phyloP scores from a whole-genome alignment of 2,797 vertebrate genomes.

The Phyllotis vaccarum region DNA sequence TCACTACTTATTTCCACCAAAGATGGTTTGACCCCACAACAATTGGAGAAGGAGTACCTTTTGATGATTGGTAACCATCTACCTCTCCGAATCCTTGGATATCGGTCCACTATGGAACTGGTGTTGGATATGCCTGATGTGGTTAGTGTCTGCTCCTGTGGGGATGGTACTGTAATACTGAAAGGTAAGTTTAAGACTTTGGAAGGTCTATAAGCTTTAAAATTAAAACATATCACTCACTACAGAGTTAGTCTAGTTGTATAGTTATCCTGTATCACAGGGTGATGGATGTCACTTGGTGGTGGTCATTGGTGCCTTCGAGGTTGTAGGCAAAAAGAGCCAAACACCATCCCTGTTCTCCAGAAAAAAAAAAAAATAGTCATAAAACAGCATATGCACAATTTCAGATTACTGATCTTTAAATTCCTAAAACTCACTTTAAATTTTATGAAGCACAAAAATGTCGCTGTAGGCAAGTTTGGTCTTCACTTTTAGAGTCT shows the following conservation, averaged over 20 bases:
- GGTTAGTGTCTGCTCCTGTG: slow-evolving; percentile 85
- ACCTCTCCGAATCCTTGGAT: slow-evolving; percentile 91
- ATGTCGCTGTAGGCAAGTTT: not conserved
- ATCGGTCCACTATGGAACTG: slow-evolving; percentile 92
- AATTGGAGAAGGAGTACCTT: slow-evolving; percentile 91
- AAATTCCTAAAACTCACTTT: slow-evolving; percentile 22
- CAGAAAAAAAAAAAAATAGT: not conserved
- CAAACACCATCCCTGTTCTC: not conserved
- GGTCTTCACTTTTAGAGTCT: not conserved
- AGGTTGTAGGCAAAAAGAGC: not conserved
- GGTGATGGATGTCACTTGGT: not conserved
- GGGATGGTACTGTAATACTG: slow-evolving; percentile 87
- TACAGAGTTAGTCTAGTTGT: not conserved
- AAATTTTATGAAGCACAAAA: not conserved
- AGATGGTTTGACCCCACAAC: slow-evolving; percentile 88
- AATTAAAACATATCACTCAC: not conserved
- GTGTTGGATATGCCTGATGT: slow-evolving; percentile 93
- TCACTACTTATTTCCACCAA: slow-evolving; percentile 93
- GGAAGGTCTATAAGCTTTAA: not conserved
- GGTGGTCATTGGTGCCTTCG: not conserved
- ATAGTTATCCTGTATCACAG: not conserved
- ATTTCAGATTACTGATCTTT: slow-evolving; percentile 27
- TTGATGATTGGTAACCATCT: slow-evolving; percentile 91
- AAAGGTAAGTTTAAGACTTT: slow-evolving; percentile 88
- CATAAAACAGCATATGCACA: not conserved